Conservation (phyloP, 2,797 vertebrate species). For the Lagorchestes hirsutus region DNA sequence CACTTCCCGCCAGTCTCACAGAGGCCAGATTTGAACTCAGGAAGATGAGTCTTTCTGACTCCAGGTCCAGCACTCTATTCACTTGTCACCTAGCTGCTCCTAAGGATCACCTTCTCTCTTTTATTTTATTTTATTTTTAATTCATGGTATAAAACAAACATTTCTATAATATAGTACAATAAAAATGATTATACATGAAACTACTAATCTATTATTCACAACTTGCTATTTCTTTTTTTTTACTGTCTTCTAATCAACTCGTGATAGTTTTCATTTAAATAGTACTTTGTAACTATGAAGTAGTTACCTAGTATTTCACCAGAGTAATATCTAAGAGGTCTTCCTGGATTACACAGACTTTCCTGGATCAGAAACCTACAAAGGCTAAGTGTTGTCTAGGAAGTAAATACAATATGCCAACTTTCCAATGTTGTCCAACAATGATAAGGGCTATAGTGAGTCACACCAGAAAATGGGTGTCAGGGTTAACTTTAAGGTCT, state of each 20-base stretch:
- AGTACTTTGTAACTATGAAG: background rate
- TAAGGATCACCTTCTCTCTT: background rate
- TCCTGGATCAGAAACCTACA: background rate
- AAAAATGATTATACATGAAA: background rate
- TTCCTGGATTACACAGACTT: background rate
- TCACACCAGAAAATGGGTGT: background rate
- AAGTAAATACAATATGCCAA: background rate
- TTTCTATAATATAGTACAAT: background rate
- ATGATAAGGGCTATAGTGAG: background rate
- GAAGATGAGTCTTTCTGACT: background rate
- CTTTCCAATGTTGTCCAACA: background rate
- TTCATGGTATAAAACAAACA: background rate
- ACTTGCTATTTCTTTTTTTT: background rate
- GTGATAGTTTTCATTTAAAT: background rate
- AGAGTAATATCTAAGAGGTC: background rate
- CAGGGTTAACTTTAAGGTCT: background rate
- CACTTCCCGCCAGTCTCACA: background rate
- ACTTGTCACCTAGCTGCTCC: background rate
- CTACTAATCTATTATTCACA: background rate
- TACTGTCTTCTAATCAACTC: background rate
- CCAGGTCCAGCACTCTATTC: background rate
- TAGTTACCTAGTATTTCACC: background rate
- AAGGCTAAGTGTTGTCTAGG: background rate
- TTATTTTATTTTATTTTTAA: background rate
- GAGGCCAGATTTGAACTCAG: background rate